Base-by-base conservation (phyloP, 2,113 vertebrate genomes). In the Stigmatopora nigra region DNA sequence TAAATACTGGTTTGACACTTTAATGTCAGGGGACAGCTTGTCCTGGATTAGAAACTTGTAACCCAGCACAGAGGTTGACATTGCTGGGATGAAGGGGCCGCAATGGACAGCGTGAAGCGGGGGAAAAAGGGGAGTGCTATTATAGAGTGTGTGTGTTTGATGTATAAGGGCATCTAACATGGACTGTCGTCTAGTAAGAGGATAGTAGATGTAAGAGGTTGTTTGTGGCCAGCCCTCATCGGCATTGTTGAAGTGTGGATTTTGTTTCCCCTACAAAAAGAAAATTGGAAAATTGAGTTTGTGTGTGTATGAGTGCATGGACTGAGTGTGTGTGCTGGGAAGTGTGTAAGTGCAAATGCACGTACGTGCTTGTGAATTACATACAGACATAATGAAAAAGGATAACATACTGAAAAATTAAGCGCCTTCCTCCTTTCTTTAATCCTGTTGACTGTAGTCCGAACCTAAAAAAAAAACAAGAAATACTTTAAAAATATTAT, bases 1-100 rank as follows among this genome's bases (percentile, higher is more conserved):
- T 97, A 97, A 98, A 98, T 97, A 97, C 91, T 91, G 87, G 76
- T 84, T 80, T 94, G 95, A 97, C 96, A 98, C 92, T 93, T 97
- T 96, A 95, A 96, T 95, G 92, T 93, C 92, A 90, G 89, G 90
- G 88, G 90, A 93, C 92, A 90, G 91, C 90, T 93, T 91, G 91
- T 92, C 89, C 85, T 89, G 93, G 94, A 97, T 95, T 94, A 93
- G 92, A 94, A 92, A 91, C 85, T 59, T 92, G 93, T 93, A 92
- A 93, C 92, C 93, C 83, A 88, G 72, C 67, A 82, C 84, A 46
- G 55, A 74, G 76, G 81, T 85, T 92, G 92, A 92, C 89, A 73
- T 90, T 89, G 82, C 52, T 67, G 82, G 90, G 89, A 94, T 92
- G 90, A 89, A 93, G 91, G 91, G 82, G 82, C 82, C 86, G 88